These are phyloP conservation scores for Nibea albiflora DNA, from an alignment of 2,113 vertebrate species.

Conservation along the genomic window DNA sequence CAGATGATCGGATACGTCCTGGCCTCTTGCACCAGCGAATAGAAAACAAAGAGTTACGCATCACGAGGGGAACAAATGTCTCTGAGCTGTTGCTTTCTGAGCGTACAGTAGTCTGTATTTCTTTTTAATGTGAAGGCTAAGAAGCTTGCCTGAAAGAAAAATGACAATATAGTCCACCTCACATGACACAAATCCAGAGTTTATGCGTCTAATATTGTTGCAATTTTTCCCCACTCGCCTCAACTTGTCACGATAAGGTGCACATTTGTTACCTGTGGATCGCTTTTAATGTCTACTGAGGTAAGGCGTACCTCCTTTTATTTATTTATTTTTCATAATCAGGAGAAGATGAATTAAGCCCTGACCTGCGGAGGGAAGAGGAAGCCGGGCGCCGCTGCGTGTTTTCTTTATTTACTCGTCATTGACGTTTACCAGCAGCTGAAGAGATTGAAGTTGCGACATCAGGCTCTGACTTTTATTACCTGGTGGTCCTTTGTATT, in stretches of 20 bases:
- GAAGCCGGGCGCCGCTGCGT: background rate
- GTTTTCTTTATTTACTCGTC: constrained; percentile 76
- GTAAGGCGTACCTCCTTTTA: constrained; percentile 10
- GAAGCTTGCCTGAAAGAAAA: constrained; percentile 23
- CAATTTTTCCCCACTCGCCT: background rate
- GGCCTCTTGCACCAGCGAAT: background rate
- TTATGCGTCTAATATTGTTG: constrained; percentile 59
- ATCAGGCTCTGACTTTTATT: constrained; percentile 69
- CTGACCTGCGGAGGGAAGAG: constrained; percentile 38
- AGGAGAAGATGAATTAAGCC: constrained; percentile 48
- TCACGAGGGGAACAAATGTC: constrained; percentile 8
- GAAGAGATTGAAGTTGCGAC: constrained; percentile 69
- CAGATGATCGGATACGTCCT: constrained; percentile 2
- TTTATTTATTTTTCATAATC: constrained; percentile 10
- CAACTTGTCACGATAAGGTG: background rate
- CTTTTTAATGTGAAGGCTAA: constrained; percentile 49
- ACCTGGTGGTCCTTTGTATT: constrained; percentile 71
- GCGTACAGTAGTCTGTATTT: constrained; percentile 44
- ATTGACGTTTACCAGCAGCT: constrained; percentile 64
- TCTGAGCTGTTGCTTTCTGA: constrained; percentile 24
- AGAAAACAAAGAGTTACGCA: constrained; percentile 20
- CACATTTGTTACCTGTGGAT: constrained; percentile 30
- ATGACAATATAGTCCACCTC: constrained; percentile 17
- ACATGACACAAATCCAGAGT: constrained; percentile 52
- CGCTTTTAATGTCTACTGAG: background rate